Evolutionary conservation across 2,797 vertebrate species (phyloP), one percentile per base, ranked within the genome.

Genomic region (Malurus leucopterus): DNA sequence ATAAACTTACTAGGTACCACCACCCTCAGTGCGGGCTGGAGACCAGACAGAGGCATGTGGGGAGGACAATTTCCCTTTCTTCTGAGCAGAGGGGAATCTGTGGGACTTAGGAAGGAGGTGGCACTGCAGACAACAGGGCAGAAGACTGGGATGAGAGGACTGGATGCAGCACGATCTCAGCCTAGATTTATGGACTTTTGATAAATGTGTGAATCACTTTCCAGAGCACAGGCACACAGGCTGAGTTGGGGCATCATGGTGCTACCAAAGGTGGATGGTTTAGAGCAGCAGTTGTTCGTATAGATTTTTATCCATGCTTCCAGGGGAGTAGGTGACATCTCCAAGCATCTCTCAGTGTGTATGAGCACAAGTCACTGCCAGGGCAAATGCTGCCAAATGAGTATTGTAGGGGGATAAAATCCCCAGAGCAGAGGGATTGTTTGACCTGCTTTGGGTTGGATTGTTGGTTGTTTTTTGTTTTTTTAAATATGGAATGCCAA

Each of bases 21-120:
- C 14, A 63, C n/a, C 22, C 13, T 55, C 2, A 0, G 32, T 2
- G 2, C 2, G 4, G 26, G 15, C 4, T 0, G 6, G 50, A 77
- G 44, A 30, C n/a, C 34, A 57, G 47, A 23, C 57, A 86, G 47
- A 69, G 49, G 22, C 1, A 0, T 9, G 6, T 4, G 4, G 38
- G 58, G 21, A 55, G n/a, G n/a, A 54, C 16, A 79, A 6, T 1
- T 0, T 12, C 13, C 13, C 11, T 41, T 55, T 1, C 1, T 22
- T 29, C 13, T 1, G 0, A 41, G 47, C 57, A 70, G 64, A 54
- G 21, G 11, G 32, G 34, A 32, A 27, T 3, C 26, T 10, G 8
- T 1, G 3, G 34, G 36, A 14, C 38, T 34, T 4, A 8, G 29
- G 55, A 67, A 13, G 19, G 15, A 63, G 2, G 4, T 27, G 34